phyloP scores from a whole-genome alignment of 2,797 vertebrate genomes.

The Trichosurus vulpecula region DNA sequence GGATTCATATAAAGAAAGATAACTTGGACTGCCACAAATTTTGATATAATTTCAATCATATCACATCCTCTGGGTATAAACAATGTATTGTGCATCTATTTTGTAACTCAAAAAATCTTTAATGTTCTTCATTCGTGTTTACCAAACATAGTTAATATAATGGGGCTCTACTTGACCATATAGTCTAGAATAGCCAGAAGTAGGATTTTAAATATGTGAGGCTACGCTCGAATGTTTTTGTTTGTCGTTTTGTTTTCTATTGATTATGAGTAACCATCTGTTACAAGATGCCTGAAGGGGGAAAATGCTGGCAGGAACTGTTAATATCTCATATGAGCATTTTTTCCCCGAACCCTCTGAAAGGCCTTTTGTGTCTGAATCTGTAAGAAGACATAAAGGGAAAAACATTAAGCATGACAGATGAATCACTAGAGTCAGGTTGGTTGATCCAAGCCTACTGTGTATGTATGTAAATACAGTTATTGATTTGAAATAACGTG shows the following conservation, averaged over 20 bases:
- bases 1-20: neutral
- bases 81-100: neutral
- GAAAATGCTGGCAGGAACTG: neutral
- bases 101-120: neutral
- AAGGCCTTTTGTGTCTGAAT: slow-evolving; percentile 34
- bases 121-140: neutral
- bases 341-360: neutral
- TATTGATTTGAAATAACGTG: neutral
- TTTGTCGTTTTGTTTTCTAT: slow-evolving; percentile 14
- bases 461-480: neutral
- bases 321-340: neutral
- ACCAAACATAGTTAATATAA: neutral
- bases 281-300: neutral
- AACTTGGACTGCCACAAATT: neutral
- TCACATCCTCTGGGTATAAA: neutral
- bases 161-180: neutral
- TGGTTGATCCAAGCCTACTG: neutral
- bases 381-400: neutral
- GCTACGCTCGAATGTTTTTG: neutral
- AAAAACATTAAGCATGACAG: neutral
- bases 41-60: neutral
- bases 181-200: neutral
- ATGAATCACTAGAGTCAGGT: slow-evolving; percentile 19
- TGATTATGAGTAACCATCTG: slow-evolving; percentile 27
- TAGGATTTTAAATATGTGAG: neutral